A percentile compares a stretch with the other conserved stretches of the same genome.
Conservation (phyloP, 2,797 vertebrate species). For the Loriculus beryllinus region DNA sequence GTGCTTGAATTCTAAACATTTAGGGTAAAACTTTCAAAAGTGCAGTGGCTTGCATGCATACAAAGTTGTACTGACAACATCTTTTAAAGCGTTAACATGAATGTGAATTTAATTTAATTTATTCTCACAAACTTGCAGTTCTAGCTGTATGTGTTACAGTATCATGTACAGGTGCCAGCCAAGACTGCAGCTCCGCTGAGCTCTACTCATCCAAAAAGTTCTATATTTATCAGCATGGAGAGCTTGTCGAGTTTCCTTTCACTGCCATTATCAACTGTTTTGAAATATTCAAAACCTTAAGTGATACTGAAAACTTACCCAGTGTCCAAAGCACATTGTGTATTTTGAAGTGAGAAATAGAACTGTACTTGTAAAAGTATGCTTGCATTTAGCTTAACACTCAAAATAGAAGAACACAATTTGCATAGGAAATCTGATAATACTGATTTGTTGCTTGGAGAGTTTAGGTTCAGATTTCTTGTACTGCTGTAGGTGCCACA, state of each 20-base stretch:
- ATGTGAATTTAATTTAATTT: conserved; percentile 62
- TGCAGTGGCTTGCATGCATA: conserved; percentile 51
- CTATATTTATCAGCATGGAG: conserved; percentile 55
- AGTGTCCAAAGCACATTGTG: conserved; percentile 41
- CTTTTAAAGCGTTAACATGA: conserved; percentile 56
- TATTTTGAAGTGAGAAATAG: conserved; percentile 55
- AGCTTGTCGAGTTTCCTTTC: conserved; percentile 46
- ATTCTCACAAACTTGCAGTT: conserved; percentile 58
- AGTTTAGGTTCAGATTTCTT: neutral
- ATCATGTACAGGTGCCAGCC: conserved; percentile 62
- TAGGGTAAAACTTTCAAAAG: conserved; percentile 49
- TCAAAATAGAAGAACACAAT: conserved; percentile 25
- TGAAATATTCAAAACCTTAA: conserved; percentile 61
- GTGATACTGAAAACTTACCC: conserved; percentile 46
- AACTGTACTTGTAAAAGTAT: conserved; percentile 38
- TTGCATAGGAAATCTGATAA: neutral
- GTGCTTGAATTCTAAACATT: conserved; percentile 5
- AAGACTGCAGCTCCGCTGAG: conserved; percentile 40
- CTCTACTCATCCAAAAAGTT: conserved; percentile 54
- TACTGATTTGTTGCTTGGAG: neutral
- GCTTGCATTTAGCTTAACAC: conserved; percentile 17
- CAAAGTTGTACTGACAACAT: conserved; percentile 59
- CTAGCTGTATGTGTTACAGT: conserved; percentile 55
- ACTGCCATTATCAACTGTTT: conserved; percentile 41
- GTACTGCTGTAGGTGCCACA: neutral